A percentile compares a stretch with the other conserved stretches of the same genome.
Conservation (phyloP, 1,140 invertebrate genomes). For the Aphaenogaster ashmeadi region DNA sequence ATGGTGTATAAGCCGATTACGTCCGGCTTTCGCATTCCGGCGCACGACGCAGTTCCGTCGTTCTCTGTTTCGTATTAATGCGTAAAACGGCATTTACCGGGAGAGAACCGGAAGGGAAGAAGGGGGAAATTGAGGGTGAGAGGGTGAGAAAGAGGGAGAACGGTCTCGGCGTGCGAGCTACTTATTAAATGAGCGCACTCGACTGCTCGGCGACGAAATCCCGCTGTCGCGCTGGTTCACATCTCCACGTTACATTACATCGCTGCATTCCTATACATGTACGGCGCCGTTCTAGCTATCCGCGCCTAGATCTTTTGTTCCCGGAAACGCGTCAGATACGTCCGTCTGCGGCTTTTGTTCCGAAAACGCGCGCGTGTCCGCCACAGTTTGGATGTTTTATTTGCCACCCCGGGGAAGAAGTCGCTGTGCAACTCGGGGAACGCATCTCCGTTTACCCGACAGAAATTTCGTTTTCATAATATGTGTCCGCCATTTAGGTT, state of each 20-base stretch:
- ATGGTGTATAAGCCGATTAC: constrained; percentile 71
- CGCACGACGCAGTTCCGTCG: constrained; percentile 48
- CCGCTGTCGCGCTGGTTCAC: constrained; percentile 15
- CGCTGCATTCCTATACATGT: not conserved
- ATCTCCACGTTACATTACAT: constrained; percentile 20
- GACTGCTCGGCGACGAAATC: constrained; percentile 56
- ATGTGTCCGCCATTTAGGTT: not conserved
- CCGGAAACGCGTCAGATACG: constrained; percentile 49
- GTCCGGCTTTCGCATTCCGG: constrained; percentile 63
- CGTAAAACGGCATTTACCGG: constrained; percentile 43
- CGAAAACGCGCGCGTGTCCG: constrained; percentile 59
- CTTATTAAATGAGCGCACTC: constrained; percentile 64
- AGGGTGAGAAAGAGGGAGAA: not conserved
- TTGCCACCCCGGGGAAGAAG: constrained; percentile 37
- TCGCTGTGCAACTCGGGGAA: constrained; percentile 25
- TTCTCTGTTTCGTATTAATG: constrained; percentile 52
- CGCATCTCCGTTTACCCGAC: constrained; percentile 55
- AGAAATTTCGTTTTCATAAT: constrained; percentile 53
- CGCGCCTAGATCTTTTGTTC: constrained; percentile 61
- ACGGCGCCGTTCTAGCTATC: constrained; percentile 17
- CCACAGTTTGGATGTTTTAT: constrained; percentile 63
- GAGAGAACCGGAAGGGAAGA: not conserved
- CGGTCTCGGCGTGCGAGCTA: not conserved
- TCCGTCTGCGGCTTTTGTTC: constrained; percentile 61
- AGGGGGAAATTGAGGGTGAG: not conserved